These are phyloP conservation scores for Leucopternis melanops DNA, from an alignment of 2,113 vertebrate species.

Conservation along the genomic window DNA sequence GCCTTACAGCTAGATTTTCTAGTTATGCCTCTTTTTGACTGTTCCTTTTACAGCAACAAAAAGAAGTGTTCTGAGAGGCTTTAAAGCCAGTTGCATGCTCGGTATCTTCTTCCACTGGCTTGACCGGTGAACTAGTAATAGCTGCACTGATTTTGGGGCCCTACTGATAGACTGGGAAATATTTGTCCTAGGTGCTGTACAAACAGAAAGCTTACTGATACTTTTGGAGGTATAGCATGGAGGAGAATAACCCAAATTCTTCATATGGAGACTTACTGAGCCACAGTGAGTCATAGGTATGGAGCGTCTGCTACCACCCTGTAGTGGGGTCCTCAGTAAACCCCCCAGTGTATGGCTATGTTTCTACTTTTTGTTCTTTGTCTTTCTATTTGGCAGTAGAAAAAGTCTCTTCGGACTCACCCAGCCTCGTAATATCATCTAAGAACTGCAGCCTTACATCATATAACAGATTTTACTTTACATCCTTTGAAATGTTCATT, in stretches of 20 bases:
- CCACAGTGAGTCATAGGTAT: neutral
- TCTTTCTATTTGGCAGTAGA: neutral
- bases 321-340: neutral
- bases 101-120: neutral
- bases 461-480: neutral
- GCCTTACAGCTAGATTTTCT: no score
- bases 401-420: neutral
- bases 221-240: neutral
- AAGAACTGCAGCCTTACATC: neutral
- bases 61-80: neutral
- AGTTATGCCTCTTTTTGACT: neutral
- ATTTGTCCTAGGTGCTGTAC: neutral
- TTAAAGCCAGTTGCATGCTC: neutral
- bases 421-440: neutral
- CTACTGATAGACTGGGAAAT: neutral
- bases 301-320: neutral
- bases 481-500: neutral
- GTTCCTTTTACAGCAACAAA: neutral
- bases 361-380: neutral
- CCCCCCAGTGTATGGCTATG: neutral
- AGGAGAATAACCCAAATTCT: neutral
- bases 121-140: neutral
- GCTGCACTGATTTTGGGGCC: neutral
- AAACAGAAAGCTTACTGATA: neutral
- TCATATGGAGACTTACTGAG: neutral